A percentile compares a stretch with the other conserved stretches of the same genome.
Conservation (phyloP, 2,797 vertebrate genomes). For the Tauraco hartlaubi region DNA sequence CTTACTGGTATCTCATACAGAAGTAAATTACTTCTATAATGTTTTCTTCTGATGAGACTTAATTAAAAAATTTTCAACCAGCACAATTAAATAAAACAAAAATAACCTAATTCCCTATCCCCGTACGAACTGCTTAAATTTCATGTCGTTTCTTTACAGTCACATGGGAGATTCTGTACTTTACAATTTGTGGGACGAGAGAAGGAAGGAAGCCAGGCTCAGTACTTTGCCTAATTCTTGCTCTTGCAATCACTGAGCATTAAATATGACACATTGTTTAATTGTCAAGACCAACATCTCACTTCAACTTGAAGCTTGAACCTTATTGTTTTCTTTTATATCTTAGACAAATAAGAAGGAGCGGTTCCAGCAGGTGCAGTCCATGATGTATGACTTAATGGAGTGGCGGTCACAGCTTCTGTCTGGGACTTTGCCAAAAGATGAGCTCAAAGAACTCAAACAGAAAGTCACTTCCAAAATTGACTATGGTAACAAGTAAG, state of each 20-base stretch:
- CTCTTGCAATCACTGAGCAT: not conserved
- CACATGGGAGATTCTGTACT: not conserved
- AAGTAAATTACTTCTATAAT: not conserved
- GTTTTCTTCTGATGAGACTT: not conserved
- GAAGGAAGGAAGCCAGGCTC: not conserved
- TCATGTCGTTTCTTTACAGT: not conserved
- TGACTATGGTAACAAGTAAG: slow-evolving; percentile 97
- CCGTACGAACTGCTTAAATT: not conserved
- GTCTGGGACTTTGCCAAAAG: slow-evolving; percentile 94
- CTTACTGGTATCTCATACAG: not conserved
- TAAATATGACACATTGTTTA: not conserved
- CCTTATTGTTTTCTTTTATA: not conserved
- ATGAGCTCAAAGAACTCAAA: slow-evolving; percentile 98
- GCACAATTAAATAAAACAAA: not conserved
- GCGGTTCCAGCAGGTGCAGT: slow-evolving; percentile 88
- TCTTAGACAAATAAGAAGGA: slow-evolving; percentile 85
- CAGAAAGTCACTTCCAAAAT: slow-evolving; percentile 99
- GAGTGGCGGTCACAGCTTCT: slow-evolving; percentile 99
- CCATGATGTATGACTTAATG: slow-evolving; percentile 96
- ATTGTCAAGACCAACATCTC: not conserved
- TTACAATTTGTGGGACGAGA: not conserved
- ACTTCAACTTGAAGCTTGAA: not conserved
- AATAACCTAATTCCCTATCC: accelerated
- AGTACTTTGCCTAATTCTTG: not conserved
- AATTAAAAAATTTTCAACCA: not conserved